Conservation (phyloP, 2,888 invertebrate species). For the Cheilosia soror region DNA sequence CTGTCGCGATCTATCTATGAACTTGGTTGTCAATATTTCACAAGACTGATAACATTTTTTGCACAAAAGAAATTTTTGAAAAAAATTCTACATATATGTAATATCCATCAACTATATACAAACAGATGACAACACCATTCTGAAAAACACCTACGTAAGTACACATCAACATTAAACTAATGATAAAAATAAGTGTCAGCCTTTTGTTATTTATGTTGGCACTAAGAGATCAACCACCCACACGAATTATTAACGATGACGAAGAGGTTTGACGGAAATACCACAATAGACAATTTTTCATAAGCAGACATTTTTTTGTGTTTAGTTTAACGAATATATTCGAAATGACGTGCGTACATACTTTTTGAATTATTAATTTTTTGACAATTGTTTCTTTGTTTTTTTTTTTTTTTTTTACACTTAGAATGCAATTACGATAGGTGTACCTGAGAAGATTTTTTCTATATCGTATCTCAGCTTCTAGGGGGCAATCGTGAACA, state of each 20-base stretch:
- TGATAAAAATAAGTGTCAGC: constrained; percentile 25
- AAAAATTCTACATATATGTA: neutral
- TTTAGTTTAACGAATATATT: constrained; percentile 7
- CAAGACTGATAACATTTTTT: constrained; percentile 41
- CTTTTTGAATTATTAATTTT: neutral
- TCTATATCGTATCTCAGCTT: constrained; percentile 83
- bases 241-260: constrained; percentile 44
- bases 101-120: neutral
- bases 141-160: constrained; percentile 20
- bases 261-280: constrained; percentile 35
- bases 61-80: constrained; percentile 44
- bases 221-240: constrained; percentile 22
- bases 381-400: neutral
- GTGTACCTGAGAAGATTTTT: constrained; percentile 83
- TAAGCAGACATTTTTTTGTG: neutral
- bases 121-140: constrained; percentile 4
- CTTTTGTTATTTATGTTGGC: constrained; percentile 14
- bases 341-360: constrained; percentile 25
- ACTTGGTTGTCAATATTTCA: neutral
- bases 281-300: constrained; percentile 13
- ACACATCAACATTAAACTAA: constrained; percentile 22
- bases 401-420: constrained; percentile 1
- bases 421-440: constrained; percentile 52
- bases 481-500: constrained; percentile 83
- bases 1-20: neutral